Conservation (phyloP, 2,888 invertebrate species). For the Ennomos fuscantarius region DNA sequence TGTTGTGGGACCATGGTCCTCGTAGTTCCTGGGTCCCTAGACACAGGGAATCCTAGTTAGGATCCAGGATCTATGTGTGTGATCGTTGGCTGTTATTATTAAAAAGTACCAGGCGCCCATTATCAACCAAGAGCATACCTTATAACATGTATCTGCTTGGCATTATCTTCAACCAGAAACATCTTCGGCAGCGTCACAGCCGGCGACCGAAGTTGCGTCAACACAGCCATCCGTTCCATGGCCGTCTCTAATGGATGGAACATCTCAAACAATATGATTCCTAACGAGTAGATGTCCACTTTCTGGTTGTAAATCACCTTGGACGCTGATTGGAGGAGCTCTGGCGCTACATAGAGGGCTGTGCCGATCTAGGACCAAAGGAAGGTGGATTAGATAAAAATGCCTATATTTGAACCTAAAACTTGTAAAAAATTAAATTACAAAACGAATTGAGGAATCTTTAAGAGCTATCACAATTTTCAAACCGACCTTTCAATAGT, state of each 20-base stretch:
- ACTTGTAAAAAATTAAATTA: too few relatives aligned
- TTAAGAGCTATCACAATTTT: too few relatives aligned
- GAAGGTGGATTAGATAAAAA: too few relatives aligned
- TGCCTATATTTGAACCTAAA: too few relatives aligned
- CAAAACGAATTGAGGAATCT: too few relatives aligned
- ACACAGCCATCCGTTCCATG: conserved; percentile 94
- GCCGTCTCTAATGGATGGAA: conserved; percentile 93
- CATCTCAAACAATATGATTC: conserved; percentile 98
- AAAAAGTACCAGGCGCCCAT: conserved; percentile 16
- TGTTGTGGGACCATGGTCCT: too few relatives aligned
- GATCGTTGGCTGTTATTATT: too few relatives aligned
- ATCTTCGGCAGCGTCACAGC: conserved; percentile 89
- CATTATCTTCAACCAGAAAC: conserved; percentile 84
- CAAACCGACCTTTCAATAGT: too few relatives aligned
- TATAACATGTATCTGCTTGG: conserved; percentile 86
- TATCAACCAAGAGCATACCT: conserved; percentile 71
- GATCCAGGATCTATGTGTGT: too few relatives aligned
- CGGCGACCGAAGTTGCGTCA: conserved; percentile 89
- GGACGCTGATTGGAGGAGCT: conserved; percentile 88
- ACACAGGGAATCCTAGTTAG: too few relatives aligned
- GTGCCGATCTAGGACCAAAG: conserved; percentile 90
- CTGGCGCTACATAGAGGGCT: conserved; percentile 97
- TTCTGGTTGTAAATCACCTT: conserved; percentile 94
- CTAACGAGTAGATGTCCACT: conserved; percentile 94
- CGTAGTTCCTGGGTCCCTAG: too few relatives aligned